A percentile compares a stretch with the other conserved stretches of the same genome.
phyloP scores from a whole-genome alignment of 2,797 vertebrate genomes.

The Ceryle rudis region DNA sequence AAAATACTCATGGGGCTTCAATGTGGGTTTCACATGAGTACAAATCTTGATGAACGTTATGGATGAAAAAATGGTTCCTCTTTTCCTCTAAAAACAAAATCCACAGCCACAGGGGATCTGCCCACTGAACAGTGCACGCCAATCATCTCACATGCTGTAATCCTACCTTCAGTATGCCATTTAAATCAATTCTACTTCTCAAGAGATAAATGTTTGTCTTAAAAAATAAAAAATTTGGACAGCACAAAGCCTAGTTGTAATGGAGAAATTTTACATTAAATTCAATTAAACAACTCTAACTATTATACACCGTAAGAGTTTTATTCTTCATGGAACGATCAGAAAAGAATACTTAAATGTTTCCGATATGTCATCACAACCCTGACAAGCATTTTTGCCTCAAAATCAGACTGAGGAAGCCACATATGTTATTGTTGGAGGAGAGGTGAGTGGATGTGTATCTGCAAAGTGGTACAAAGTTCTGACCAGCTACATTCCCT shows the following conservation, averaged over 20 bases:
- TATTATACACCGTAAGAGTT: background rate
- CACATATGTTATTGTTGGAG: background rate
- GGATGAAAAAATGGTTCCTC: conserved; percentile 10
- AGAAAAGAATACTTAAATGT: background rate
- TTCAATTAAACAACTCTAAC: conserved; percentile 56
- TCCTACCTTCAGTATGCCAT: background rate
- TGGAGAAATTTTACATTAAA: conserved; percentile 11
- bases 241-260: background rate
- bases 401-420: background rate
- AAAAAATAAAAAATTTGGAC: background rate
- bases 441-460: background rate
- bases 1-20: background rate
- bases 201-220: background rate
- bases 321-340: background rate
- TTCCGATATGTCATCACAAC: background rate
- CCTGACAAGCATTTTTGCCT: background rate
- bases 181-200: conserved; percentile 17
- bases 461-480: background rate
- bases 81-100: conserved; percentile 12
- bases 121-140: background rate
- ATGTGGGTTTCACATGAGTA: background rate
- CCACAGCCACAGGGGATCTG: background rate
- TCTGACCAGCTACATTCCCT: background rate
- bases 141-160: background rate
- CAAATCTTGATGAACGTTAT: background rate